phyloP scores from a whole-genome alignment of 2,888 invertebrate species.

The Dryococelus australis region DNA sequence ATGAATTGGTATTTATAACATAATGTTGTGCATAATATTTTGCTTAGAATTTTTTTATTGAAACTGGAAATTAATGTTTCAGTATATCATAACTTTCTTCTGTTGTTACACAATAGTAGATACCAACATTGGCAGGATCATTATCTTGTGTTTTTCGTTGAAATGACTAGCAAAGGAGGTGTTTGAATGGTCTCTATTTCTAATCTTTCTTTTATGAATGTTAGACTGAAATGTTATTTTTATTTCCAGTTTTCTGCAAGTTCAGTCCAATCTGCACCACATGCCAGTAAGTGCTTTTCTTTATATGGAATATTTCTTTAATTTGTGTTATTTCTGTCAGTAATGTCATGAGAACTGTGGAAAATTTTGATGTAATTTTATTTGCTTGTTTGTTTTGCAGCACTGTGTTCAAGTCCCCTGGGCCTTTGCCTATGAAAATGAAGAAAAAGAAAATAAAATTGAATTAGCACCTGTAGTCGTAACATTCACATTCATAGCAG shows the following conservation, averaged over 20 bases:
- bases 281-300: slow-evolving; percentile 83
- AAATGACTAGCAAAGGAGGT: too few relatives aligned
- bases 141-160: too few relatives aligned
- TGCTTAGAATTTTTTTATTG: too few relatives aligned
- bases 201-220: too few relatives aligned
- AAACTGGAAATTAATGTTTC: too few relatives aligned
- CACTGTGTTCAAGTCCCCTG: slow-evolving; percentile 90
- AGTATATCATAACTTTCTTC: too few relatives aligned
- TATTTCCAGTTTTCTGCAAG: slow-evolving; percentile 89
- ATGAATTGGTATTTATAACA: too few relatives aligned
- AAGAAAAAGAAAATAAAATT: slow-evolving; percentile 82
- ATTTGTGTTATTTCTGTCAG: neutral
- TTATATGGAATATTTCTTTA: neutral
- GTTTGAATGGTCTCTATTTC: too few relatives aligned
- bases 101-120: too few relatives aligned
- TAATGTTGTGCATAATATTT: too few relatives aligned
- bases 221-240: slow-evolving; percentile 48
- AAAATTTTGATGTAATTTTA: neutral
- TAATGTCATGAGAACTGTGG: neutral
- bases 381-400: slow-evolving; percentile 63
- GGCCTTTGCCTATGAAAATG: slow-evolving; percentile 75
- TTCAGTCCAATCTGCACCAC: slow-evolving; percentile 98
- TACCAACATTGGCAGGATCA: too few relatives aligned
- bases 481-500: neutral
- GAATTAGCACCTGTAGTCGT: slow-evolving; percentile 47